phyloP scores from a whole-genome alignment of 1,140 invertebrate species.

The Nasonia giraulti region DNA sequence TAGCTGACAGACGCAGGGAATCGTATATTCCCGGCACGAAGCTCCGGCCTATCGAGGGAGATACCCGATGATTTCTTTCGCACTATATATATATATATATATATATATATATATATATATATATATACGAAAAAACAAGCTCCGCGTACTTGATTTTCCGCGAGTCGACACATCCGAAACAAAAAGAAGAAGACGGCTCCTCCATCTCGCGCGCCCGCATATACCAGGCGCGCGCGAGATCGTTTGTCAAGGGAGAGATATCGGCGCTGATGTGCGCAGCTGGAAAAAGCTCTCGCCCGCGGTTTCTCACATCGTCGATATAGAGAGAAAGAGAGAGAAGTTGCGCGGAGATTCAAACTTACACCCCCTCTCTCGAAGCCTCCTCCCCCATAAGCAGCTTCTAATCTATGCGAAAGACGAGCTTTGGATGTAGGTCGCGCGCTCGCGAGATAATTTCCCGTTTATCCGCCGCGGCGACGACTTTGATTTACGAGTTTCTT shows the following conservation, averaged over 20 bases:
- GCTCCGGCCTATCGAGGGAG: background rate
- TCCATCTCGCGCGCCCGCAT: background rate
- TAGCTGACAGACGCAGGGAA: background rate
- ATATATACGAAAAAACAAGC: too few species aligned
- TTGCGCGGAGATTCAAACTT: background rate
- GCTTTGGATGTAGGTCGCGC: conserved; percentile 28
- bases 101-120: too few species aligned
- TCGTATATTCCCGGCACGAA: conserved; percentile 10
- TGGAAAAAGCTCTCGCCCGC: background rate
- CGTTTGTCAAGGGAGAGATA: background rate
- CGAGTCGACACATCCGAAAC: background rate
- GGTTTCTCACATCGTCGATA: background rate
- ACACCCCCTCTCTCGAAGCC: too few species aligned
- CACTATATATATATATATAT: too few species aligned
- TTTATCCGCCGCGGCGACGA: background rate
- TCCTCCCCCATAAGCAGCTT: too few species aligned
- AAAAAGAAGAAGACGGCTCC: background rate
- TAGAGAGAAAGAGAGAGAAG: too few species aligned
- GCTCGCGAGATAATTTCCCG: conserved; percentile 5
- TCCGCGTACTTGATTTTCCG: background rate
- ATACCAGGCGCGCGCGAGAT: background rate
- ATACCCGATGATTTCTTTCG: too few species aligned
- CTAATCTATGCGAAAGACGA: too few species aligned
- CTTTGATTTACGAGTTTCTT: conserved; percentile 32
- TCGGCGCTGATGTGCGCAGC: background rate